Evolutionary conservation across 2,113 vertebrate species (phyloP).

Genomic region (Paratilapia polleni): DNA sequence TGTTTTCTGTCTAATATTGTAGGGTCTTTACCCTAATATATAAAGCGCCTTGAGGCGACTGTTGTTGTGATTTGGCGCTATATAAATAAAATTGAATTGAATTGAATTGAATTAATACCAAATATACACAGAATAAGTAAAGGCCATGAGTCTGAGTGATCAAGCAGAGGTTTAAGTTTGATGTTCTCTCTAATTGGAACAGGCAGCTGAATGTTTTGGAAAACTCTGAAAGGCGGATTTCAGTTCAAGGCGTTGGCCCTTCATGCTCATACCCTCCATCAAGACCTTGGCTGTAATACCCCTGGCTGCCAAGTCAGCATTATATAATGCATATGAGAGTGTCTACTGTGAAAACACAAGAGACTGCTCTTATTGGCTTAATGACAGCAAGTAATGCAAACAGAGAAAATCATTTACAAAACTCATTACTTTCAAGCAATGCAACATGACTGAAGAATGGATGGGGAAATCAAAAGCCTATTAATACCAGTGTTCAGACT

Average conservation of each 20-base stretch:
- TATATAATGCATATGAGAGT: constrained; percentile 70
- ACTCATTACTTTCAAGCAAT: constrained; percentile 11
- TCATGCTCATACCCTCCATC: constrained; percentile 59
- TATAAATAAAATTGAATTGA: no score
- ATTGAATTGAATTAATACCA: no score
- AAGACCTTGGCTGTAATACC: constrained; percentile 65
- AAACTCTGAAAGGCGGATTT: constrained; percentile 53
- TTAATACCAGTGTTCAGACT: constrained; percentile 28
- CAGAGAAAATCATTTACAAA: constrained; percentile 45
- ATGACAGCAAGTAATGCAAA: constrained; percentile 47
- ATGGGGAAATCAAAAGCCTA: constrained; percentile 28
- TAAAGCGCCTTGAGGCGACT: no score
- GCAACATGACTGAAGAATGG: constrained; percentile 18
- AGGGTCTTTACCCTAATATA: no score
- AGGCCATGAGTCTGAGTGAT: constrained; percentile 8
- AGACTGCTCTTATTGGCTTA: constrained; percentile 57
- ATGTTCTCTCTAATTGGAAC: constrained; percentile 49
- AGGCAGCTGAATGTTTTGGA: constrained; percentile 63
- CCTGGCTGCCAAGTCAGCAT: constrained; percentile 60
- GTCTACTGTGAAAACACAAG: constrained; percentile 56
- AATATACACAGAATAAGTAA: constrained; percentile 30
- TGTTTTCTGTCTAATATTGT: no score
- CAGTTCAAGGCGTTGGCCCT: constrained; percentile 51
- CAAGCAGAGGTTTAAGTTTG: constrained; percentile 29
- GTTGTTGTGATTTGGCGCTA: no score